Evolutionary conservation across 2,113 vertebrate genomes (phyloP), one percentile per base, ranked within the genome.

Genomic region (Formicarius rufipectus): DNA sequence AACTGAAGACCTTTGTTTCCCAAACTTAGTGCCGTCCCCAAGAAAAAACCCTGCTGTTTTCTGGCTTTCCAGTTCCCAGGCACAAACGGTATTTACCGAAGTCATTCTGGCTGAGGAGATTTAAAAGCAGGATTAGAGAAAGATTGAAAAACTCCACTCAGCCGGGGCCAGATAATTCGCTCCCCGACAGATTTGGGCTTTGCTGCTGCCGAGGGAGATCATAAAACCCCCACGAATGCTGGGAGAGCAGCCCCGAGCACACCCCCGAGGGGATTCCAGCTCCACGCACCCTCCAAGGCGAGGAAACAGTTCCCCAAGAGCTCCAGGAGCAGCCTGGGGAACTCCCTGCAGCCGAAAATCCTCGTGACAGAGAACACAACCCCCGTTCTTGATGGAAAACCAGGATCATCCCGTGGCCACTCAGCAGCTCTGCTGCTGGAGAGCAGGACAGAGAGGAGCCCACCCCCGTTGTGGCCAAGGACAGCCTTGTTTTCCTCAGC

Each of bases 131-230:
- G 88, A 95, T 93, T 96, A 94, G 4, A 66, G 72, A 64, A 79
- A 87, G 89, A 87, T 63, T 93, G 62, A 83, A 95, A 94, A 94
- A 53, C 59, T 71, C 39, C 59, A 12, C 77, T 89, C 78, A 63
- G 1, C 14, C n/a, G 63, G 55, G 45, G 74, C 47, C 6, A 44
- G 93, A 87, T 80, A 87, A 56, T 78, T 95, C 0, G 0, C 67
- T 88, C 25, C 68, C 92, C 82, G 33, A 30, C 63, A 90, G 85
- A 88, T 92, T 76, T 84, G 84, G 3, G 55, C 73, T 91, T 64
- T 75, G 80, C 53, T 90, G 56, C 79, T 94, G 62, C 55, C 89
- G 78, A 89, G 90, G 90, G 82, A 89, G 42, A 88, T 83, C 91
- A 84, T 53, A 93, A 89, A 69, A 40, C 30, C 53, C 66, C 69